Evolutionary conservation across 2,797 vertebrate species (phyloP).

Genomic region (Chaetophractus vellerosus): DNA sequence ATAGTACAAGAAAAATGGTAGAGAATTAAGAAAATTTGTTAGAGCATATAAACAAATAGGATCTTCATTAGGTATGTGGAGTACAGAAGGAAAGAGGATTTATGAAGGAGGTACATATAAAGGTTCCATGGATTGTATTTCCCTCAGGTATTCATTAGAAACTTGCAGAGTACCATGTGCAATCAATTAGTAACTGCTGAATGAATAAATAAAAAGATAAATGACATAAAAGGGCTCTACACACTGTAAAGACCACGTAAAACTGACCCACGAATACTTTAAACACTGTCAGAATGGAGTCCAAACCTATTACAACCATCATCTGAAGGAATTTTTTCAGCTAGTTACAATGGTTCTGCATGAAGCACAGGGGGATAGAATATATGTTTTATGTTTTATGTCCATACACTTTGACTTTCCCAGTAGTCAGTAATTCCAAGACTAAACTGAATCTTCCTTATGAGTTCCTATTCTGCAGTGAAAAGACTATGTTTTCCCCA

Average conservation of each 20-base stretch:
- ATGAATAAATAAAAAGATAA: background rate
- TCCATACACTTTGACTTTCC: background rate
- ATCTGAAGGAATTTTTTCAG: background rate
- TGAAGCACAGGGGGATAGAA: background rate
- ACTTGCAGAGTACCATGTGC: no score
- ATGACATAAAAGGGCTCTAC: background rate
- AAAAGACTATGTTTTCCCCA: background rate
- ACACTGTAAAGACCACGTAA: background rate
- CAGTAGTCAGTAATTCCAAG: no score
- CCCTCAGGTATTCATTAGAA: background rate
- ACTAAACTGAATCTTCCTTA: background rate
- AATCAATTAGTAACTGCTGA: background rate
- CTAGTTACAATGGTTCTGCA: background rate
- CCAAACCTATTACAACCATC: background rate
- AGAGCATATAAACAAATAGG: background rate
- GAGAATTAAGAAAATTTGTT: background rate
- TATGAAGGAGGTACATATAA: background rate
- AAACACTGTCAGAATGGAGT: background rate
- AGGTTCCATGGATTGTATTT: background rate
- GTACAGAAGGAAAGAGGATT: background rate
- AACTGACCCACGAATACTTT: background rate
- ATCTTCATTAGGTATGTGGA: background rate
- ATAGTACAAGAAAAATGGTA: background rate
- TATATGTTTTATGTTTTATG: background rate
- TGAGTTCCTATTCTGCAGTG: background rate